Base-by-base conservation (phyloP, 1,140 invertebrate species). In the Callitettix versicolor region DNA sequence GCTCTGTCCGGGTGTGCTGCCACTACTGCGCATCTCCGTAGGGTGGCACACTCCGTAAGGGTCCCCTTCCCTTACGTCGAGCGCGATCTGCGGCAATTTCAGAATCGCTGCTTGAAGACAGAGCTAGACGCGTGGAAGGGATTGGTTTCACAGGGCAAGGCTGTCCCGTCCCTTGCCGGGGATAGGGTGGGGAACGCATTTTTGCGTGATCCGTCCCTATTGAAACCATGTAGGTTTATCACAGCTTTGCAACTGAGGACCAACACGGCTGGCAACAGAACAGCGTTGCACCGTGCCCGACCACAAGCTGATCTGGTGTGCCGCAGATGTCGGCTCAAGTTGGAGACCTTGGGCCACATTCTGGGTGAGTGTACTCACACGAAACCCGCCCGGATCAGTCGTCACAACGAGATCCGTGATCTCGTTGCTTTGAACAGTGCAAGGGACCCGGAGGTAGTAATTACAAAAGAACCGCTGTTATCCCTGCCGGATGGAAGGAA, bases 311-410 rank as follows among this genome's bases (percentile, higher is more conserved):
- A 46, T 22, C 43, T 46, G 43, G 4, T 2, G 20, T 46, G n/a
- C 43, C 43, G n/a, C 43, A 46, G 18, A 46, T 46, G 43, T 20
- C 5, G 40, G n/a, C 15, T 21, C 43, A 46, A 46, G 43, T 21
- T 46, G 15, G 43, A 62, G n/a, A 61, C 63, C 0, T 24, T 64
- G 0, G 63, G 56, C 0, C 61, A 64, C 11, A 53, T 64, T 1
- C 11, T 64, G 1, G 61, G 58, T 0, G 26, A 50, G 1, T 63
- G 61, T 11, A 21, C 15, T 0, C 12, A 21, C 3, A 64, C 61
- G 0, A 64, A 61, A 15, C 14, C 43, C 0, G 26, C 15, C 9
- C 21, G 59, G 0, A 64, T 64, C 0, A 36, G 20, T 0, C 33
- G 61, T 9, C 63, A 62, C 38, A 36, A 64, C 26, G 59, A 64